phyloP scores from a whole-genome alignment of 2,888 invertebrate species.

The Thysanoteuthis rhombus region DNA sequence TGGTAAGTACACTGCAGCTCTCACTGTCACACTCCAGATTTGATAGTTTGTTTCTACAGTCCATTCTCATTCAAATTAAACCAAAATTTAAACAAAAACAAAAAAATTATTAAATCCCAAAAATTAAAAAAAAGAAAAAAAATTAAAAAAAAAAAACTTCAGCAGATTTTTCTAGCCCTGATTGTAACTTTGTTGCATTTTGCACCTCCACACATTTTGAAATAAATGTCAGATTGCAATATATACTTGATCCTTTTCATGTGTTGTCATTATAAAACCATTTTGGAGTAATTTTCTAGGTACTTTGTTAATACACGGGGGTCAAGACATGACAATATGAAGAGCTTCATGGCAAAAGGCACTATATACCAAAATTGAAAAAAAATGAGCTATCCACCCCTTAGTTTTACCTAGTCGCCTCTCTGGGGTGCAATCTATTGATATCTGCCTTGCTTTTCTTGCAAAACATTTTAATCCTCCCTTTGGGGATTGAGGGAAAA shows the following conservation, averaged over 20 bases:
- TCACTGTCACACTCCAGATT: not conserved
- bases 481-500: no score
- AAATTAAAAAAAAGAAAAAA: not conserved
- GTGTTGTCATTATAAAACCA: not conserved
- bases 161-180: constrained; percentile 24
- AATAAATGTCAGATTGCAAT: constrained; percentile 28
- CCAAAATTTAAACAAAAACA: not conserved
- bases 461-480: no score
- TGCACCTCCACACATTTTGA: constrained; percentile 26
- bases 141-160: not conserved
- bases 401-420: no score
- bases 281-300: no score
- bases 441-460: no score
- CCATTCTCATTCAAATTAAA: constrained; percentile 26
- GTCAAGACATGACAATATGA: no score
- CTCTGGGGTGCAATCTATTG: no score
- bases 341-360: no score
- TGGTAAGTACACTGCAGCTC: not conserved
- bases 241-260: constrained; percentile 1
- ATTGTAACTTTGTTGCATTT: constrained; percentile 25
- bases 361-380: no score
- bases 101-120: not conserved
- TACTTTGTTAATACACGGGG: no score
- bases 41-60: constrained; percentile 22
- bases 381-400: no score